phyloP scores from a whole-genome alignment of 2,797 vertebrate species.

The Onychomys arenicola region DNA sequence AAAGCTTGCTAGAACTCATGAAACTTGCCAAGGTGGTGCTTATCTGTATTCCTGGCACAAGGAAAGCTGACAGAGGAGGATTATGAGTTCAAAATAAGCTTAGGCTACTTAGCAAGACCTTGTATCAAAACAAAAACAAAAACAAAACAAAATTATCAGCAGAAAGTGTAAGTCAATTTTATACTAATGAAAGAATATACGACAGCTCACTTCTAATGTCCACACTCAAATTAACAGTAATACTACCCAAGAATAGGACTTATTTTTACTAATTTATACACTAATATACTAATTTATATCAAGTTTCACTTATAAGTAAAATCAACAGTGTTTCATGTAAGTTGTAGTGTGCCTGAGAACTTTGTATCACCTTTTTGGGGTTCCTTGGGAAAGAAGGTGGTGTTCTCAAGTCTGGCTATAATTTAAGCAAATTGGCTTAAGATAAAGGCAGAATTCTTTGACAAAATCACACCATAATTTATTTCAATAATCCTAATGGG shows the following conservation, averaged over 20 bases:
- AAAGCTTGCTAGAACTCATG: background rate
- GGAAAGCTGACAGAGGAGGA: background rate
- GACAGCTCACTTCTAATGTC: background rate
- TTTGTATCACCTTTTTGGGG: background rate
- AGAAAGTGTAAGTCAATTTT: background rate
- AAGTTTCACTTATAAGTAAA: constrained; percentile 15
- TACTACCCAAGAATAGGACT: background rate
- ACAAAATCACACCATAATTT: background rate
- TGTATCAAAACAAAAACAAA: background rate
- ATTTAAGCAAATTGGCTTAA: background rate
- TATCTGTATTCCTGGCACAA: background rate
- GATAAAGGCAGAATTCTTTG: constrained; percentile 25
- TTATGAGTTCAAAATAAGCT: background rate
- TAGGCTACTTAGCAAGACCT: background rate
- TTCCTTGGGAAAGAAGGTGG: background rate
- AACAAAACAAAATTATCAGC: background rate
- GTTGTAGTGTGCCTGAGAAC: background rate
- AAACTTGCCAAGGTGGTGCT: background rate
- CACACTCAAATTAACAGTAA: background rate
- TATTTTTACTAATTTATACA: background rate
- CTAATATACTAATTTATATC: background rate
- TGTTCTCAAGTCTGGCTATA: constrained; percentile 16
- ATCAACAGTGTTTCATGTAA: background rate
- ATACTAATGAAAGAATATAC: background rate
- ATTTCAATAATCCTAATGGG: background rate